phyloP scores from a whole-genome alignment of 1,140 invertebrate species.

The Caenorhabditis tropicalis region DNA sequence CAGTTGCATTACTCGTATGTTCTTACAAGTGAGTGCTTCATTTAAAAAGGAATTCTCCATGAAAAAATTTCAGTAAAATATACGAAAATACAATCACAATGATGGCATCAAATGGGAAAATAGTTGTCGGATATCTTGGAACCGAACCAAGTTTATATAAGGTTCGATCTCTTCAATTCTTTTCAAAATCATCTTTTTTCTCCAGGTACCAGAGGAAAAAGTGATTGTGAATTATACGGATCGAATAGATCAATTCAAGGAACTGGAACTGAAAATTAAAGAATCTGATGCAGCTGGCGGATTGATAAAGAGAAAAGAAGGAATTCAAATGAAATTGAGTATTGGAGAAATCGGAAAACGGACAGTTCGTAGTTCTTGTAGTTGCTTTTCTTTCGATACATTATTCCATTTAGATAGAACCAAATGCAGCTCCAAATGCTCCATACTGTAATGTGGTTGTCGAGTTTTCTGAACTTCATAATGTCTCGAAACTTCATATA shows the following conservation, averaged over 20 bases:
- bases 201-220: neutral
- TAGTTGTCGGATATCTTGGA: slow-evolving; percentile 43
- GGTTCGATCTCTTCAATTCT: neutral
- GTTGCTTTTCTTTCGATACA: neutral
- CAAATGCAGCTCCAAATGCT: slow-evolving; percentile 3
- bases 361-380: neutral
- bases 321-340: slow-evolving; percentile 19
- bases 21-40: slow-evolving; percentile 6
- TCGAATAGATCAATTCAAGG: neutral
- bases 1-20: neutral
- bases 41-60: neutral
- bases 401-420: neutral
- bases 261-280: neutral
- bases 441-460: slow-evolving; percentile 1
- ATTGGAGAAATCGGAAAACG: slow-evolving; percentile 7
- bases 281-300: slow-evolving; percentile 6
- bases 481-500: neutral
- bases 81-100: slow-evolving; percentile 27
- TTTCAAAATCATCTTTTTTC: neutral
- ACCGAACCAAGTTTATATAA: slow-evolving; percentile 44
- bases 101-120: neutral
- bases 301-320: neutral
- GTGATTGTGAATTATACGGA: neutral
- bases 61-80: neutral
- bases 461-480: neutral